These are phyloP conservation scores for Wasmannia auropunctata DNA, from an alignment of 1,140 invertebrate species.

Conservation along the genomic window DNA sequence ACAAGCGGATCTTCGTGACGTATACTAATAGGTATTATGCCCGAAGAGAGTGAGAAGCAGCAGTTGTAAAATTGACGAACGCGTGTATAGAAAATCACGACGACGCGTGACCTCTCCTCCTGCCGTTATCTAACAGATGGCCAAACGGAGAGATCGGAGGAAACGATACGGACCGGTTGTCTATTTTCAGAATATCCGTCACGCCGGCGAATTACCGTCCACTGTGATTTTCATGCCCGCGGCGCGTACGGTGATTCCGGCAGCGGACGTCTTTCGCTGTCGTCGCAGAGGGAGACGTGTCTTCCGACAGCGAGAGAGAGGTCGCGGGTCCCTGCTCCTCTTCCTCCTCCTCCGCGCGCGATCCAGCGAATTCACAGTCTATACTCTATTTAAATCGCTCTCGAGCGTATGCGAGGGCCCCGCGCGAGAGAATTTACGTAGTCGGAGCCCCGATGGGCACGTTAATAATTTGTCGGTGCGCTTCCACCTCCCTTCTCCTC, in stretches of 20 bases:
- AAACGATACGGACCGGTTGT: not conserved
- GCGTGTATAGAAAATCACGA: not conserved
- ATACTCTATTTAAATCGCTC: constrained; percentile 69
- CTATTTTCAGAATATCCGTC: not conserved
- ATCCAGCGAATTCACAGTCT: constrained; percentile 61
- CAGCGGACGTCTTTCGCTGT: not conserved
- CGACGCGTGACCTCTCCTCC: not conserved
- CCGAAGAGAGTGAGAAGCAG: not conserved
- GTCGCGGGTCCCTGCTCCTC: not conserved
- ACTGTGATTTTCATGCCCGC: constrained; percentile 10
- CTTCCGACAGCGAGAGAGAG: not conserved
- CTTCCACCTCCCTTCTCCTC: constrained; percentile 5
- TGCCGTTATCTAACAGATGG: too few relatives aligned
- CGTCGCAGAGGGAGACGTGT: constrained; percentile 2
- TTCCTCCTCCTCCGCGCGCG: too few relatives aligned
- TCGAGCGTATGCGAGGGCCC: constrained; percentile 41
- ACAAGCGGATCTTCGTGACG: not conserved
- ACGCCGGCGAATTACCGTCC: not conserved
- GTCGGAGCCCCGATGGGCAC: constrained; percentile 62
- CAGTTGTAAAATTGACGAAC: not conserved
- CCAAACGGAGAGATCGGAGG: not conserved
- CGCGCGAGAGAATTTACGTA: constrained; percentile 61
- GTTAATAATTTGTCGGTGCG: constrained; percentile 68
- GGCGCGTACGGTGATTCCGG: not conserved
- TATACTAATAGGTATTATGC: not conserved